A percentile compares a stretch with the other conserved stretches of the same genome.
These are phyloP conservation scores for Mesoclemmys tuberculata DNA, from an alignment of 2,113 vertebrate genomes.

Conservation along the genomic window DNA sequence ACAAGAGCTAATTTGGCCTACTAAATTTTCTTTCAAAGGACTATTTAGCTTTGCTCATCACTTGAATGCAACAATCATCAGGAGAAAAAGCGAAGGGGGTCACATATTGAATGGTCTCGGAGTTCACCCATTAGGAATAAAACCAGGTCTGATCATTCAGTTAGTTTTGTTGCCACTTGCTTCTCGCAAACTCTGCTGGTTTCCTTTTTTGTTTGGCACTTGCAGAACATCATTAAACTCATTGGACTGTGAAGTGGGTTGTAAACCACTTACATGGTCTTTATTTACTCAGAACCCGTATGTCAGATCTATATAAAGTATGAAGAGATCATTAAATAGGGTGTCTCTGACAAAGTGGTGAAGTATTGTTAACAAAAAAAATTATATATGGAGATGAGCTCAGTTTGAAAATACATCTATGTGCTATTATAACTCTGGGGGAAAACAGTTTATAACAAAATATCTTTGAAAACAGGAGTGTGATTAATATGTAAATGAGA, in stretches of 20 bases:
- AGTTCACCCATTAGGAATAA: background rate
- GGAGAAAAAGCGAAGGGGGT: background rate
- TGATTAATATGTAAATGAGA: slow-evolving; percentile 81
- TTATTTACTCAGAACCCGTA: slow-evolving; percentile 75
- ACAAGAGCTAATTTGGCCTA: background rate
- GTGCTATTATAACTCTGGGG: slow-evolving; percentile 56
- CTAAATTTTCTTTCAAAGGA: background rate
- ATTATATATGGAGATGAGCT: slow-evolving; percentile 68
- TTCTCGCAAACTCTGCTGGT: background rate
- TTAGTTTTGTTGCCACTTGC: background rate
- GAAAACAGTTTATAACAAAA: slow-evolving; percentile 69
- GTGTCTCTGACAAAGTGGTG: slow-evolving; percentile 65
- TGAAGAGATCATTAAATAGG: slow-evolving; percentile 32
- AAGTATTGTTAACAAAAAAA: slow-evolving; percentile 70
- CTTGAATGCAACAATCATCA: background rate
- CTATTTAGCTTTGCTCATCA: background rate
- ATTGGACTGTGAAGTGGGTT: slow-evolving; percentile 41
- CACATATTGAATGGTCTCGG: background rate
- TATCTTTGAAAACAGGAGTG: slow-evolving; percentile 74
- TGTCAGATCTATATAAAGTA: slow-evolving; percentile 63
- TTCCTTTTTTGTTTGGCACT: background rate
- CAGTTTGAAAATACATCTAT: slow-evolving; percentile 70
- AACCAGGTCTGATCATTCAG: background rate
- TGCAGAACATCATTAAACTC: slow-evolving; percentile 31
- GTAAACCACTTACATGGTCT: slow-evolving; percentile 68